Conservation (phyloP, 2,113 vertebrate species). For the Erythrocercus mccallii region DNA sequence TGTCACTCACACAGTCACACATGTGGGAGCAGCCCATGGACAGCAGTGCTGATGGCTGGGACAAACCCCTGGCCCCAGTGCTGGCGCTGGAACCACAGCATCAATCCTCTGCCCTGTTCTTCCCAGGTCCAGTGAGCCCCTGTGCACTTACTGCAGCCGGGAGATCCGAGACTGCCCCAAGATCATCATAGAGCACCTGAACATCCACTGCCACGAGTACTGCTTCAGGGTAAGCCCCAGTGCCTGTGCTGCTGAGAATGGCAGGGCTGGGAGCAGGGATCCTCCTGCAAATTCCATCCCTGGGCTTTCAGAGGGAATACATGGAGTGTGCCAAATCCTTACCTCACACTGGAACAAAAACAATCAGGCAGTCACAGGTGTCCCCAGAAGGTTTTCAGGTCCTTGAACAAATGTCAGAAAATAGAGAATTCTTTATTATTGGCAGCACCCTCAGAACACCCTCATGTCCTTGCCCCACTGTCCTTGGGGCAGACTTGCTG, state of each 20-base stretch:
- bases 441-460: not conserved
- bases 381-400: not conserved
- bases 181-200: conserved; percentile 88
- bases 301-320: fast-evolving
- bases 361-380: not conserved
- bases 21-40: not conserved
- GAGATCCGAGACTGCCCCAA: conserved; percentile 81
- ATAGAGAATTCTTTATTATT: not conserved
- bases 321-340: fast-evolving
- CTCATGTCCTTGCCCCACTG: not conserved
- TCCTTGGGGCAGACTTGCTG: not conserved
- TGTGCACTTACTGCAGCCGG: conserved; percentile 82
- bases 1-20: not conserved
- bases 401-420: not conserved
- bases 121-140: conserved; percentile 32
- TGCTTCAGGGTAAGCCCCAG: conserved; percentile 82
- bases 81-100: not conserved
- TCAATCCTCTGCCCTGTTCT: not conserved
- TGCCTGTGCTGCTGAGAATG: not conserved
- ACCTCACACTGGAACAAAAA: fast-evolving
- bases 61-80: not conserved
- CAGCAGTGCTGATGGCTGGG: not conserved
- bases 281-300: not conserved
- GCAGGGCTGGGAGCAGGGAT: not conserved
- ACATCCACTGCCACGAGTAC: conserved; percentile 83